These are phyloP conservation scores for Montipora capricornis DNA, from an alignment of 64 coral and sea anemone genomes.

Conservation along the genomic window DNA sequence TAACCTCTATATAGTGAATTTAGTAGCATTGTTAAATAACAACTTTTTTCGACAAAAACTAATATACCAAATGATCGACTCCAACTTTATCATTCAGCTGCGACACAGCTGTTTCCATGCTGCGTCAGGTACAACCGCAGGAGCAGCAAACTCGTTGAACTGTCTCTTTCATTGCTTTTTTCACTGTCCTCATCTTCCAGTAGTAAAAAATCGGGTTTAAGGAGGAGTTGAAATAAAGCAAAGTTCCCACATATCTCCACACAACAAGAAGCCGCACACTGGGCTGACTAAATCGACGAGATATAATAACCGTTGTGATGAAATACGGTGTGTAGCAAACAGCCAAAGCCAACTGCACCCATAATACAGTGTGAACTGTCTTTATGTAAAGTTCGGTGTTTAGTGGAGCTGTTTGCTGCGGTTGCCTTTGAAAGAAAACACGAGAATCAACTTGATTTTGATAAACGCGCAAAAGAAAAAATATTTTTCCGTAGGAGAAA, in stretches of 20 bases:
- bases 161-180: neutral
- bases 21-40: no score
- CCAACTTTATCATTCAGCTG: no score
- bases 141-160: neutral
- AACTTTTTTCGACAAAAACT: no score
- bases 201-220: conserved; percentile 2
- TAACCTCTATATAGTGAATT: no score
- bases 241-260: neutral
- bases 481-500: neutral
- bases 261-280: neutral
- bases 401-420: neutral
- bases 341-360: conserved; percentile 4
- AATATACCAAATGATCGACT: no score
- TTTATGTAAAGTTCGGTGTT: neutral
- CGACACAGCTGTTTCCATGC: no score
- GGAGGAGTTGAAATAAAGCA: neutral
- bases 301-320: neutral
- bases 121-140: no score
- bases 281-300: neutral
- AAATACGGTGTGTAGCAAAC: neutral
- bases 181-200: neutral
- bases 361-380: neutral
- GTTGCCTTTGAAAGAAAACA: neutral
- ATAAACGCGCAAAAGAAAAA: neutral
- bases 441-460: neutral